Evolutionary conservation across 2,113 vertebrate species (phyloP).

Genomic region (Phalacrocorax aristotelis): DNA sequence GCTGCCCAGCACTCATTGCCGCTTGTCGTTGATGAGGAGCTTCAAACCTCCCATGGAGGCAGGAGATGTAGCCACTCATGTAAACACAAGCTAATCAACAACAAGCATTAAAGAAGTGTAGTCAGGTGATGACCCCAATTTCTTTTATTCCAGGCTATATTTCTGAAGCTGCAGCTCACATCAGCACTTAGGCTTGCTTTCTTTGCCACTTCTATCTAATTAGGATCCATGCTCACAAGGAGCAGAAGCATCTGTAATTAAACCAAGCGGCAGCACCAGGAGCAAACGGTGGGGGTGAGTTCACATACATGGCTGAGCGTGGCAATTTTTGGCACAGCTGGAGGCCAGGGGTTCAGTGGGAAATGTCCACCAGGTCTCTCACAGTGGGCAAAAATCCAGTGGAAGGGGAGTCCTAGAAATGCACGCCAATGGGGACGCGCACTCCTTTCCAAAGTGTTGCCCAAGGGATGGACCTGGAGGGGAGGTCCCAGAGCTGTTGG

Average conservation of each 20-base stretch:
- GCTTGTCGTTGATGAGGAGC: not conserved
- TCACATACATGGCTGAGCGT: not conserved
- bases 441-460: not conserved
- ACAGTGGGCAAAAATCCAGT: not conserved
- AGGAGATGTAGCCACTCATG: not conserved
- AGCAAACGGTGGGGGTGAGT: not conserved
- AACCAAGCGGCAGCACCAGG: accelerated
- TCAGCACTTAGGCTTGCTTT: not conserved
- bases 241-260: conserved; percentile 35
- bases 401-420: not conserved
- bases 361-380: not conserved
- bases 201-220: conserved; percentile 34
- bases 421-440: accelerated
- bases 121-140: conserved; percentile 43
- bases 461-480: not conserved
- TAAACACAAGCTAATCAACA: conserved; percentile 48
- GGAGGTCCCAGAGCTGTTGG: not conserved
- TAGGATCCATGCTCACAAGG: not conserved
- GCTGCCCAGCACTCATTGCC: not conserved
- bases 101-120: not conserved
- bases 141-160: conserved; percentile 38
- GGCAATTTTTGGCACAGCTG: not conserved
- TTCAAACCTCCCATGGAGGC: not conserved
- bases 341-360: not conserved
- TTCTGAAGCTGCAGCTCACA: conserved; percentile 24